Base-by-base conservation (phyloP, 2,113 vertebrate genomes). In the Petromus typicus region DNA sequence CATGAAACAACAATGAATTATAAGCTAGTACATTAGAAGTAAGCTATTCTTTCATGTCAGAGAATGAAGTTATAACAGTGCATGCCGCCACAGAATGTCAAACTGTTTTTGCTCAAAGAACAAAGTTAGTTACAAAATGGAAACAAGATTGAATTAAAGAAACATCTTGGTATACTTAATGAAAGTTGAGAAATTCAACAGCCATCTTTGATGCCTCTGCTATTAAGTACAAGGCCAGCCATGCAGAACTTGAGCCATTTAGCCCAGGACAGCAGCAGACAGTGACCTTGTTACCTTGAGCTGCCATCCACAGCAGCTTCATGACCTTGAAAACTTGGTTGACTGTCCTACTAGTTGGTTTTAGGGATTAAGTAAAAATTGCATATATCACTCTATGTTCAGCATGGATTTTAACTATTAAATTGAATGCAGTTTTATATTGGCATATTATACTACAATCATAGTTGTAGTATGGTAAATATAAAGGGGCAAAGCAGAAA, bases 341-440 rank as follows among this genome's bases (percentile, higher is more conserved):
- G 40, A 23, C 12, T 45, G 12, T 20, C 4, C 13, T n/a, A 18
- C 61, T 12, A 48, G 32, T 23, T 82, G 71, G 22, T 51, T 88
- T 88, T 57, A 75, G 85, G 40, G 51, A 87, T 48, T 95, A 40
- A 73, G 16, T 64, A 73, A 90, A 16, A 94, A 76, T 63, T 32
- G 27, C 3, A 16, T 23, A 32, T 20, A 13, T 23, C 56, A 0
- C 3, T 54, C n/a, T 11, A 73, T 23, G 23, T 86, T 86, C 76
- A 67, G 51, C 66, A 63, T 84, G 27, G 4, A 43, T 69, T 95
- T 89, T 80, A 91, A 27, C 37, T 75, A 75, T 73, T 45, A 79
- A 94, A 48, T 80, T 9, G 6, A 43, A 54, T 54, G 37, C 9
- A 45, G 2, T 32, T 12, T 82, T 83, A 48, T 22, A 54, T 6